phyloP scores from a whole-genome alignment of 2,113 vertebrate genomes.

The Verasper variegatus region DNA sequence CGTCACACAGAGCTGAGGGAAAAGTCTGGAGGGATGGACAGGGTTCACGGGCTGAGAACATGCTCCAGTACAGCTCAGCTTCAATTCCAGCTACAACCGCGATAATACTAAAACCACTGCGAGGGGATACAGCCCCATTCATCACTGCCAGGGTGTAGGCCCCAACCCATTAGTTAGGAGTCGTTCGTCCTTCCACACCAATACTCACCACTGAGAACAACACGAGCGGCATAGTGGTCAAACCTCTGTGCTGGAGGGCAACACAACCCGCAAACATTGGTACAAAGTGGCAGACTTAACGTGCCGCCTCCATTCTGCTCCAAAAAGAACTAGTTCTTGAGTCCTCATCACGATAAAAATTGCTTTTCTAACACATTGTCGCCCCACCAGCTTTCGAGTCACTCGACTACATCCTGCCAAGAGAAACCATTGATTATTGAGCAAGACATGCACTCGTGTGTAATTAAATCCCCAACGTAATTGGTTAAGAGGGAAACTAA shows the following conservation, averaged over 20 bases:
- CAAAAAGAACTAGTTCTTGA: background rate
- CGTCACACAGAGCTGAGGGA: slow-evolving; percentile 13
- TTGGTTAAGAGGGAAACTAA: slow-evolving; percentile 52
- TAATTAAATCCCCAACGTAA: slow-evolving; percentile 67
- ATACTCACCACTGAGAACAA: slow-evolving; percentile 36
- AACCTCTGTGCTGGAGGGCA: slow-evolving; percentile 9
- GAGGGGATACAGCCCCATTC: slow-evolving; percentile 51
- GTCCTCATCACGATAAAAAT: background rate
- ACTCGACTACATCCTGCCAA: slow-evolving; percentile 6
- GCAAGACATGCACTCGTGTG: slow-evolving; percentile 24
- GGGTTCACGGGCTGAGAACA: slow-evolving; percentile 3
- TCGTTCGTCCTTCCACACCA: slow-evolving; percentile 40
- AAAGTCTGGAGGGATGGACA: slow-evolving; percentile 14
- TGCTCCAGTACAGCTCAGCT: slow-evolving; percentile 15
- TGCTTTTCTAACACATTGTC: background rate
- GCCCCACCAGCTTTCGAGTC: background rate
- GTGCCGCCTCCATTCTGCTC: background rate
- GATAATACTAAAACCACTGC: slow-evolving; percentile 63
- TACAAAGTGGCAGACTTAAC: slow-evolving; percentile 10
- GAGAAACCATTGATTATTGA: slow-evolving; percentile 52
- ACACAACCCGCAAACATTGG: slow-evolving; percentile 4
- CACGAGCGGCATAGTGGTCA: slow-evolving; percentile 4
- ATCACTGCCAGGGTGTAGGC: slow-evolving; percentile 70
- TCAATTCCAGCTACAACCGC: slow-evolving; percentile 36
- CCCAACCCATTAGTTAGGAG: slow-evolving; percentile 65